phyloP scores from a whole-genome alignment of 2,888 invertebrate genomes.

The Nomada goodeniana region DNA sequence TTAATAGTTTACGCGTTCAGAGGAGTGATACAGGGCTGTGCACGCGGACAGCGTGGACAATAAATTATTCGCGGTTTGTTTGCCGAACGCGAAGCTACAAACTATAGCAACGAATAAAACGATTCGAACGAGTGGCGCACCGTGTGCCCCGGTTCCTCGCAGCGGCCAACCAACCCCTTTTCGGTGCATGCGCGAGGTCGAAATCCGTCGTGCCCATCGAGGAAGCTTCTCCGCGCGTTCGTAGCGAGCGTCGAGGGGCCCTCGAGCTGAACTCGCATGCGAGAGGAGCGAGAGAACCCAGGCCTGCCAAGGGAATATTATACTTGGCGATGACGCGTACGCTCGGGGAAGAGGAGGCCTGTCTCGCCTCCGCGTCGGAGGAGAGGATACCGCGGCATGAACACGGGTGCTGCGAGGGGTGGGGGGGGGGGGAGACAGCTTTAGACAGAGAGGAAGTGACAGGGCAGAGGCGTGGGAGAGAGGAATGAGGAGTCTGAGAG shows the following conservation, averaged over 20 bases:
- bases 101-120: too few relatives aligned
- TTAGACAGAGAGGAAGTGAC: background rate
- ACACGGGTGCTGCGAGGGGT: background rate
- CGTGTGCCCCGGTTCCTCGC: slow-evolving; percentile 7
- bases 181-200: slow-evolving; percentile 24
- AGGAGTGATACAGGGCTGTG: too few relatives aligned
- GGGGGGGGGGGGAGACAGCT: background rate
- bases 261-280: slow-evolving; percentile 68
- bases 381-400: slow-evolving; percentile 20
- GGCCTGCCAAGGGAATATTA: slow-evolving; percentile 78
- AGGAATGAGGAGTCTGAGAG: slow-evolving; percentile 15
- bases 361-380: slow-evolving; percentile 65
- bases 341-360: slow-evolving; percentile 73
- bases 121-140: background rate
- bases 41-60: too few relatives aligned
- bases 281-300: slow-evolving; percentile 65
- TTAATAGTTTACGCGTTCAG: too few relatives aligned
- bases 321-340: slow-evolving; percentile 83
- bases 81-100: too few relatives aligned
- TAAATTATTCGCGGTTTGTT: too few relatives aligned
- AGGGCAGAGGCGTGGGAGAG: background rate
- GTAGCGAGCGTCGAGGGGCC: slow-evolving; percentile 52
- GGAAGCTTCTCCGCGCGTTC: slow-evolving; percentile 26
- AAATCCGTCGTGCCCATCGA: slow-evolving; percentile 38
- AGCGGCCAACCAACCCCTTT: slow-evolving; percentile 31